A percentile compares a stretch with the other conserved stretches of the same genome.
phyloP scores from a whole-genome alignment of 2,888 invertebrate species.

The Pteria penguin region DNA sequence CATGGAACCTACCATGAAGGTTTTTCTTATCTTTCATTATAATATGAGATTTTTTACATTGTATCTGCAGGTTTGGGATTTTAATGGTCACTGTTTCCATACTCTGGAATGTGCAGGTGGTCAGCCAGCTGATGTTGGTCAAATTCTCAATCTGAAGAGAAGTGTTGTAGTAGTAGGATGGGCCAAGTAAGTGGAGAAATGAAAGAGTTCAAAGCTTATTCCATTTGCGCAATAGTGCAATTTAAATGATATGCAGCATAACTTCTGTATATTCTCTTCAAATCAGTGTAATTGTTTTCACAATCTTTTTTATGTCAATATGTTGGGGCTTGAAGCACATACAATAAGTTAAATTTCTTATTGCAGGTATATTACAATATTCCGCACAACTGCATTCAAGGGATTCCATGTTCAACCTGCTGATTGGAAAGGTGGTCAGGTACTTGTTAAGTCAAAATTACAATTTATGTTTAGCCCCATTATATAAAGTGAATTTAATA shows the following conservation, averaged over 20 bases:
- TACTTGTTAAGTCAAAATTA: too few relatives aligned
- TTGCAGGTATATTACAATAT: constrained; percentile 76
- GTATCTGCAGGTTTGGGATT: constrained; percentile 78
- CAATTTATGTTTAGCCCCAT: too few relatives aligned
- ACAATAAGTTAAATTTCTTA: neutral
- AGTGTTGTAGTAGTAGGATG: constrained; percentile 78
- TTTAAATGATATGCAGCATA: too few relatives aligned
- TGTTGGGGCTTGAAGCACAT: too few relatives aligned
- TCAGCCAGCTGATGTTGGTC: constrained; percentile 78
- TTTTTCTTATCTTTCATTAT: neutral
- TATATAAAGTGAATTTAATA: too few relatives aligned
- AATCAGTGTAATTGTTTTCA: too few relatives aligned
- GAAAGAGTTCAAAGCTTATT: too few relatives aligned
- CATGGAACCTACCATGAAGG: neutral
- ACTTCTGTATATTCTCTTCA: too few relatives aligned
- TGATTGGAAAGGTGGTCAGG: constrained; percentile 78
- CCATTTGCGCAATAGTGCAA: too few relatives aligned
- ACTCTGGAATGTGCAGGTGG: constrained; percentile 76
- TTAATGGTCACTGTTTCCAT: constrained; percentile 80
- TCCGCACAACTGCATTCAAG: constrained; percentile 74
- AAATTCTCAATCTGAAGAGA: constrained; percentile 77
- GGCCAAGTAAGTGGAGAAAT: constrained; percentile 78
- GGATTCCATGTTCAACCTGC: constrained; percentile 77
- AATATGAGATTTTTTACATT: neutral
- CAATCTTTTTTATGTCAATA: too few relatives aligned